Evolutionary conservation across 2,797 vertebrate genomes (phyloP).

Genomic region (Momotus momota): DNA sequence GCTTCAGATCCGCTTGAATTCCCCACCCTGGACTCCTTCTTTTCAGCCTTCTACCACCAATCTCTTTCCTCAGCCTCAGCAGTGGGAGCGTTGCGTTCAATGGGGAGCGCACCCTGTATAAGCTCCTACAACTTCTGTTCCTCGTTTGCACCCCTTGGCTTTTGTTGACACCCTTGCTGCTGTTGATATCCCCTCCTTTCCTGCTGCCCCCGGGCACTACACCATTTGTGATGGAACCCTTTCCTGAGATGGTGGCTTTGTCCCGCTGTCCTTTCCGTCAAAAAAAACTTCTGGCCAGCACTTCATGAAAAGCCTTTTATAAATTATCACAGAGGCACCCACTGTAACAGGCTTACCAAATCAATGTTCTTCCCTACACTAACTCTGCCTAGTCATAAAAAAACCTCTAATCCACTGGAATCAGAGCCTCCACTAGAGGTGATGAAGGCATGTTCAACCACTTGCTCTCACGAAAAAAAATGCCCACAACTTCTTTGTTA

Average conservation of each 20-base stretch:
- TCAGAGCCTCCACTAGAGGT: background rate
- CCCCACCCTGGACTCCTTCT: background rate
- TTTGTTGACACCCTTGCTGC: background rate
- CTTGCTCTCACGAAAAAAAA: background rate
- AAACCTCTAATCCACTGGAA: background rate
- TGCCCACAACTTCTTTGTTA: background rate
- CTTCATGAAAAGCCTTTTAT: background rate
- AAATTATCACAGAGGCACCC: background rate
- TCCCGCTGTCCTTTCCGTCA: background rate
- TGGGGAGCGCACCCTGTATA: accelerated
- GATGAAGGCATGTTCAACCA: background rate
- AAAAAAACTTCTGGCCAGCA: background rate
- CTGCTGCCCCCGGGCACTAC: background rate
- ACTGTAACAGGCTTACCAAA: background rate
- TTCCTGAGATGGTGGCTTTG: background rate
- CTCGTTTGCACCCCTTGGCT: background rate
- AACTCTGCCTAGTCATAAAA: background rate
- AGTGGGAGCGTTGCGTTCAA: background rate
- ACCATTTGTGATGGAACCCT: background rate
- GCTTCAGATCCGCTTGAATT: background rate
- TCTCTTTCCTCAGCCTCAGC: background rate
- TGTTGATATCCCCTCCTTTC: background rate
- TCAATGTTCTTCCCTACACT: background rate
- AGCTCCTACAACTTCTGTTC: background rate
- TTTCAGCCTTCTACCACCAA: background rate